Evolutionary conservation across 2,888 invertebrate species (phyloP).

Genomic region (Amblyjoppa fuscipennis): DNA sequence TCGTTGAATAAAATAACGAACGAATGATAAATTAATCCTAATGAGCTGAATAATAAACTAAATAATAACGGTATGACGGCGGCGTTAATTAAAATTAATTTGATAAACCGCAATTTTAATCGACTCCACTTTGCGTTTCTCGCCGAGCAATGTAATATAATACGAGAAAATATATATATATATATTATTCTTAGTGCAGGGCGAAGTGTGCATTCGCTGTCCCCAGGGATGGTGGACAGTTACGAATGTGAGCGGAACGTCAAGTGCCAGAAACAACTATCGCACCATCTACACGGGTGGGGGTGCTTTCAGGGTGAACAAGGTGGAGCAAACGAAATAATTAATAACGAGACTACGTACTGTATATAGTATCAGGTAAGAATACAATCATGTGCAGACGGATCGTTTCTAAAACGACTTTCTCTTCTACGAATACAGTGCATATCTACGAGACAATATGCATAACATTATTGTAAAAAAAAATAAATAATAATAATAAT

Average conservation of each 20-base stretch:
- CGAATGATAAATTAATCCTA: constrained; percentile 33
- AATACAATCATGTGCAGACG: constrained; percentile 14
- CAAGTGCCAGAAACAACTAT: constrained; percentile 47
- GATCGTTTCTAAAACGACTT: not conserved
- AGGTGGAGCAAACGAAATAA: constrained; percentile 31
- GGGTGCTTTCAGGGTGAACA: constrained; percentile 34
- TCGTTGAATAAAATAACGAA: not conserved
- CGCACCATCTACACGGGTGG: constrained; percentile 17
- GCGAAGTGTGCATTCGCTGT: not conserved
- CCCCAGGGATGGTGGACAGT: constrained; percentile 39
- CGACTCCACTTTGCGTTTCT: constrained; percentile 7
- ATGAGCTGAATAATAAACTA: constrained; percentile 21
- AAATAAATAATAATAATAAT: not conserved
- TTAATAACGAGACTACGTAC: constrained; percentile 33
- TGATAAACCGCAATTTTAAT: constrained; percentile 32
- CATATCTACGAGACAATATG: constrained; percentile 33
- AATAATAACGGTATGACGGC: not conserved
- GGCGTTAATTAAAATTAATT: constrained; percentile 38
- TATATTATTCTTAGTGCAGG: not conserved
- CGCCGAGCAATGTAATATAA: constrained; percentile 3
- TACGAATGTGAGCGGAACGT: constrained; percentile 37
- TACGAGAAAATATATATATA: constrained; percentile 25
- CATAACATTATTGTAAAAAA: constrained; percentile 6
- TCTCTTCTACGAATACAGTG: constrained; percentile 4
- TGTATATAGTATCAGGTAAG: not conserved